A percentile compares a stretch with the other conserved stretches of the same genome.
Evolutionary conservation across 2,113 vertebrate genomes (phyloP).

Genomic region (Oxygymnocypris stewartii): DNA sequence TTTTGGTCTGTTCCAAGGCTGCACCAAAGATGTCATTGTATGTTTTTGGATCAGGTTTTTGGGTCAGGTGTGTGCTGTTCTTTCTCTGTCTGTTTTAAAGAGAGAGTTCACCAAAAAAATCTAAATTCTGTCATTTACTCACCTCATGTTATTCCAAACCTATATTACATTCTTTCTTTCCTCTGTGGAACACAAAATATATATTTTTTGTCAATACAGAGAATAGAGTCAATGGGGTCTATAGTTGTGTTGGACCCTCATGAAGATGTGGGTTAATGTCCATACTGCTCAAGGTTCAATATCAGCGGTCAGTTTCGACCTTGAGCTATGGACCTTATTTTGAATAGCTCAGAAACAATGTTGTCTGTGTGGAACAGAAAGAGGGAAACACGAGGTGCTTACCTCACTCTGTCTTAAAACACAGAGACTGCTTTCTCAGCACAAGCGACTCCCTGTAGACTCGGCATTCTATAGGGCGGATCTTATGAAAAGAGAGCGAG

Average conservation of each 20-base stretch:
- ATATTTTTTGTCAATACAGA: neutral
- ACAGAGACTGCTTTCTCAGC: slow-evolving; percentile 44
- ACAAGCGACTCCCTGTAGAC: slow-evolving; percentile 35
- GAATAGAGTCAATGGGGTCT: neutral
- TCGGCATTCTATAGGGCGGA: slow-evolving; percentile 1
- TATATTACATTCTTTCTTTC: neutral
- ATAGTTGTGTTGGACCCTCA: neutral
- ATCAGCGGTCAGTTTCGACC: neutral
- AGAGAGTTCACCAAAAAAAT: neutral
- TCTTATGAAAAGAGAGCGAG: neutral
- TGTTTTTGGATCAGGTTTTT: neutral
- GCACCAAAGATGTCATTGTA: neutral
- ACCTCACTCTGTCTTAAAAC: slow-evolving; percentile 20
- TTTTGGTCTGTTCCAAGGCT: slow-evolving; percentile 20
- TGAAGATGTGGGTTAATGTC: neutral
- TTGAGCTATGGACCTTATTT: neutral
- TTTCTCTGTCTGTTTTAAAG: neutral
- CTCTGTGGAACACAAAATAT: neutral
- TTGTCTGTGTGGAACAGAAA: slow-evolving; percentile 5
- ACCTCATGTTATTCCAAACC: neutral
- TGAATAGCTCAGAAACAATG: slow-evolving; percentile 25
- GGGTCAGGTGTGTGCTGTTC: slow-evolving; percentile 1
- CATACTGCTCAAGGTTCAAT: neutral
- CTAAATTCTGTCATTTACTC: neutral
- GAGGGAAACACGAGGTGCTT: neutral